phyloP scores from a whole-genome alignment of 2,888 invertebrate species.

The Eulithis testata region DNA sequence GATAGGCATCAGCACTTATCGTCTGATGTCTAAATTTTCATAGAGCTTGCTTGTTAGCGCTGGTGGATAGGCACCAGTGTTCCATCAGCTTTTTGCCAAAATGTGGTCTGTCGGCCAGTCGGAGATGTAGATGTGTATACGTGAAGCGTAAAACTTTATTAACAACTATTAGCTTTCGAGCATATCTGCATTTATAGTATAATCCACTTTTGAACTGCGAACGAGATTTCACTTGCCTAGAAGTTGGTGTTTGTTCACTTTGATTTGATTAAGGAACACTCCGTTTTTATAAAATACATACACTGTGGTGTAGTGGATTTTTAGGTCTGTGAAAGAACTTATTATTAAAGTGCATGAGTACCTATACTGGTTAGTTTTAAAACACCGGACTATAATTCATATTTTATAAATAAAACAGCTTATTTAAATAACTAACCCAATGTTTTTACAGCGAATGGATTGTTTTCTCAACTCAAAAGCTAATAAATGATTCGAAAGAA shows the following conservation, averaged over 20 bases:
- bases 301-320: no score
- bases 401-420: no score
- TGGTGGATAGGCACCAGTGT: no score
- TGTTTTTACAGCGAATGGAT: constrained; percentile 7
- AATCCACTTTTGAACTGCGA: constrained; percentile 11
- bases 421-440: not conserved
- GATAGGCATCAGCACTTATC: not conserved
- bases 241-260: not conserved
- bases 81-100: constrained; percentile 1
- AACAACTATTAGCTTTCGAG: constrained; percentile 23
- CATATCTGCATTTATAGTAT: constrained; percentile 25
- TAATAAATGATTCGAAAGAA: constrained; percentile 20
- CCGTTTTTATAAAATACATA: no score
- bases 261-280: not conserved
- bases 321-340: no score
- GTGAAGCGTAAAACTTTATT: constrained; percentile 34
- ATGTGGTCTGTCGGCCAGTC: constrained; percentile 42
- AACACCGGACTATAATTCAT: no score
- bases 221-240: constrained; percentile 11
- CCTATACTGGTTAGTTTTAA: no score
- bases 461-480: constrained; percentile 22
- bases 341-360: no score
- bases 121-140: constrained; percentile 34
- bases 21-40: not conserved
- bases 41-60: no score